Conservation (phyloP, 2,797 vertebrate species). For the Otolemur crassicaudatus region DNA sequence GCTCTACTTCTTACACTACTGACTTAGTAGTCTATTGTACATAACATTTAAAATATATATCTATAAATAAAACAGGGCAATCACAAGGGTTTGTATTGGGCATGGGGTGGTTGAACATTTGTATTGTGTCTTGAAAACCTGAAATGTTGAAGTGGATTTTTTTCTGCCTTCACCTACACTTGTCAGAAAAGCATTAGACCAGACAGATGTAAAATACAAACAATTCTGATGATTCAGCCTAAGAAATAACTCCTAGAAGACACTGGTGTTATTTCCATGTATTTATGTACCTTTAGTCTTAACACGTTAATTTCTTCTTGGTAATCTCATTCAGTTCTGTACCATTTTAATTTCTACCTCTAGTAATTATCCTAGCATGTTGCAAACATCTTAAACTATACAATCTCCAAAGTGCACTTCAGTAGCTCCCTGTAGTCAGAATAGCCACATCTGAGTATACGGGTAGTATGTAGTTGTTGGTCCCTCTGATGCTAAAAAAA, state of each 20-base stretch:
- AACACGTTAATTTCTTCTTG: slow-evolving; percentile 18
- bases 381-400: neutral
- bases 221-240: slow-evolving; percentile 28
- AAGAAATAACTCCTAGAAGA: slow-evolving; percentile 45
- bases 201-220: slow-evolving; percentile 62
- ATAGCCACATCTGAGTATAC: neutral
- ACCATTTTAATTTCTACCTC: slow-evolving; percentile 25
- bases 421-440: neutral
- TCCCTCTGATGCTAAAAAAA: neutral
- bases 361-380: neutral
- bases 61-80: neutral
- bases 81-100: neutral
- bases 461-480: neutral
- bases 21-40: neutral
- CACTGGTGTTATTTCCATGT: slow-evolving; percentile 4
- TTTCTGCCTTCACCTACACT: neutral
- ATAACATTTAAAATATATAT: neutral
- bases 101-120: slow-evolving; percentile 23
- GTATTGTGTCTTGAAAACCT: slow-evolving; percentile 42
- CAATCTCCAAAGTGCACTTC: slow-evolving; percentile 27
- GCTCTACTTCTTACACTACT: slow-evolving; percentile 44
- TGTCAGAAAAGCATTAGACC: slow-evolving; percentile 45
- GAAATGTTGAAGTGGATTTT: neutral
- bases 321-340: slow-evolving; percentile 18
- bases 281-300: slow-evolving; percentile 29